A percentile compares a stretch with the other conserved stretches of the same genome.
Evolutionary conservation across 2,797 vertebrate species (phyloP).

Genomic region (Potorous gilbertii): DNA sequence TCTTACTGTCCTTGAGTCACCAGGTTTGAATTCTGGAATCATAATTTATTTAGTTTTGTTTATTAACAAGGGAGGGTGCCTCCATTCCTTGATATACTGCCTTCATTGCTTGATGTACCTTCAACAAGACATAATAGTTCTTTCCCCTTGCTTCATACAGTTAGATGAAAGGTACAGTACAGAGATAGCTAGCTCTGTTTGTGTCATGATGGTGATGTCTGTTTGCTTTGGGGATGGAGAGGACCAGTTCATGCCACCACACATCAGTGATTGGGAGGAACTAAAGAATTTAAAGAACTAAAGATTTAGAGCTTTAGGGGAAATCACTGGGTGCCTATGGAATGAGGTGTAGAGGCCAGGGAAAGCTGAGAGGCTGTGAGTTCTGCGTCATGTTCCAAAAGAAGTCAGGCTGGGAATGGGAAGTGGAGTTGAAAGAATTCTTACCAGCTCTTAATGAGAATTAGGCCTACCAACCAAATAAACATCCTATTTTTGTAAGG

Average conservation of each 20-base stretch:
- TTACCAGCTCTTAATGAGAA: not conserved
- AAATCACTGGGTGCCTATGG: not conserved
- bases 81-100: not conserved
- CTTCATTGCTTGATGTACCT: not conserved
- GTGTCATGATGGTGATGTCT: not conserved
- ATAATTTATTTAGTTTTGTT: constrained; percentile 3
- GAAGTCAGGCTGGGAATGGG: not conserved
- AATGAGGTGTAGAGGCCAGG: not conserved
- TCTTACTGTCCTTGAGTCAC: constrained; percentile 45
- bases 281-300: too few species aligned
- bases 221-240: constrained; percentile 20
- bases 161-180: not conserved
- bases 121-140: constrained; percentile 10
- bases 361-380: not conserved
- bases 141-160: not conserved
- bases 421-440: not conserved
- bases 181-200: not conserved
- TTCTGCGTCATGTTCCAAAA: not conserved
- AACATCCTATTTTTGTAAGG: not conserved
- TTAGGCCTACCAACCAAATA: not conserved
- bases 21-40: constrained; percentile 14
- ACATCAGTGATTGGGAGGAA: constrained; percentile 21
- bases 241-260: not conserved
- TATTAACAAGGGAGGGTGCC: constrained; percentile 32
- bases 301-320: not conserved